phyloP scores from a whole-genome alignment of 2,888 invertebrate species.

The Atethmia centrago region DNA sequence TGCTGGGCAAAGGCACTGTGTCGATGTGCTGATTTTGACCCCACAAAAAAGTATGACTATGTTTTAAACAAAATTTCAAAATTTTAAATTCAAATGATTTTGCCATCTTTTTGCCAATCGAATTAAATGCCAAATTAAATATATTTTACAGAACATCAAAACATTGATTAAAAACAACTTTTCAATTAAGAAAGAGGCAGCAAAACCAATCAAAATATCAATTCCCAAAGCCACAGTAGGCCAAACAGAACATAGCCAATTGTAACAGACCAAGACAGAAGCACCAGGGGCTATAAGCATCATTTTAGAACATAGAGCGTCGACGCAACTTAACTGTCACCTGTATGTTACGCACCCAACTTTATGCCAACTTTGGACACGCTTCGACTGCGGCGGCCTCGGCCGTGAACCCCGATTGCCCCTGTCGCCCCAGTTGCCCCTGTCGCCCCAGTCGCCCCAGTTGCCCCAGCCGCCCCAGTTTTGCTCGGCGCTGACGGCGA shows the following conservation, averaged over 20 bases:
- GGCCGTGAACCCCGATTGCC: conserved; percentile 76
- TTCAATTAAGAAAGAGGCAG: conserved; percentile 46
- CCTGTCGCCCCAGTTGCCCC: conserved; percentile 66
- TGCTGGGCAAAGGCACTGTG: conserved; percentile 1
- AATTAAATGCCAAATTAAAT: not conserved
- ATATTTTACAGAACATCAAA: not conserved
- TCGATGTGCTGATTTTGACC: not conserved
- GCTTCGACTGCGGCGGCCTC: conserved; percentile 87
- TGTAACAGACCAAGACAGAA: conserved; percentile 62
- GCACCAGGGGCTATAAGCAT: conserved; percentile 73
- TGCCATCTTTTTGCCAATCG: conserved; percentile 47
- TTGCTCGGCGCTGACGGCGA: conserved; percentile 87
- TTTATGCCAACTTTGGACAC: conserved; percentile 90
- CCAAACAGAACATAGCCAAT: conserved; percentile 63
- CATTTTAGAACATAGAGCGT: conserved; percentile 82
- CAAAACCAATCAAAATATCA: conserved; percentile 50
- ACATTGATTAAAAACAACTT: not conserved
- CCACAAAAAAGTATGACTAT: conserved; percentile 21
- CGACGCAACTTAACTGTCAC: conserved; percentile 88
- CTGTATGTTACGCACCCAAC: conserved; percentile 88
- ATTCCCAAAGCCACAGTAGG: conserved; percentile 66
- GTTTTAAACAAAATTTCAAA: conserved; percentile 29
- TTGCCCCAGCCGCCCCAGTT: conserved; percentile 73
- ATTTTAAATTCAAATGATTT: conserved; percentile 15
- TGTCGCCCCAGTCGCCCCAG: conserved; percentile 64